A percentile compares a stretch with the other conserved stretches of the same genome.
Evolutionary conservation across 2,113 vertebrate genomes (phyloP).

Genomic region (Plestiodon gilberti): DNA sequence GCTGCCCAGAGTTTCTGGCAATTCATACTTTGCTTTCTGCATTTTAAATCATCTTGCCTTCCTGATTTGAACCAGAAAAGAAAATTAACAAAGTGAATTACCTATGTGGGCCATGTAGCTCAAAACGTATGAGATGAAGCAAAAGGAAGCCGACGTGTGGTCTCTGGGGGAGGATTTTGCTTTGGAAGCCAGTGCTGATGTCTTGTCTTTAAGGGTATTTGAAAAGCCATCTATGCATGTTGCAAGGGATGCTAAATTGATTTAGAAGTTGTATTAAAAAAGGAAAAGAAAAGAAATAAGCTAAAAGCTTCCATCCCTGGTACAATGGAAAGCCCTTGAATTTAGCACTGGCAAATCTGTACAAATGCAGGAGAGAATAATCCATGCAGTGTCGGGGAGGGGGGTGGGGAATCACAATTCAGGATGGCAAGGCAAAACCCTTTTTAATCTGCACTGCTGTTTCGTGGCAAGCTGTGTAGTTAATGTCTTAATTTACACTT

Average conservation of each 20-base stretch:
- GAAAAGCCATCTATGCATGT: slow-evolving; percentile 43
- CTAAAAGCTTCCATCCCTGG: slow-evolving; percentile 28
- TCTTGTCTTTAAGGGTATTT: slow-evolving; percentile 51
- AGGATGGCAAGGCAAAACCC: background rate
- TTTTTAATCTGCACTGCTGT: slow-evolving; percentile 3
- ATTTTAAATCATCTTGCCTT: slow-evolving; percentile 33
- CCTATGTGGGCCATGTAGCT: slow-evolving; percentile 38
- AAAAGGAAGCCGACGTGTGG: slow-evolving; percentile 55
- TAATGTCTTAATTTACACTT: slow-evolving; percentile 26
- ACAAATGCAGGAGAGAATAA: background rate
- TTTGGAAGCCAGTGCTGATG: slow-evolving; percentile 48
- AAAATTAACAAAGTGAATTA: slow-evolving; percentile 61
- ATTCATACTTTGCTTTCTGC: slow-evolving; percentile 34
- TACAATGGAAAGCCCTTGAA: slow-evolving; percentile 35
- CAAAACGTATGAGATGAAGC: slow-evolving; percentile 63
- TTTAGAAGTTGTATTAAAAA: slow-evolving; percentile 47
- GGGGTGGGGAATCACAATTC: background rate
- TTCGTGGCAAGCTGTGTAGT: background rate
- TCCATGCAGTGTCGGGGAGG: background rate
- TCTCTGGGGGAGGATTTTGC: slow-evolving; percentile 32
- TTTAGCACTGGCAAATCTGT: background rate
- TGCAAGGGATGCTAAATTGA: slow-evolving; percentile 42
- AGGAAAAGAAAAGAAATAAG: background rate
- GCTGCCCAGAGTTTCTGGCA: slow-evolving; percentile 19
- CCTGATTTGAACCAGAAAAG: background rate